These are phyloP conservation scores for Zaprionus obscuricornis DNA, from an alignment of 2,888 invertebrate genomes.

Conservation along the genomic window DNA sequence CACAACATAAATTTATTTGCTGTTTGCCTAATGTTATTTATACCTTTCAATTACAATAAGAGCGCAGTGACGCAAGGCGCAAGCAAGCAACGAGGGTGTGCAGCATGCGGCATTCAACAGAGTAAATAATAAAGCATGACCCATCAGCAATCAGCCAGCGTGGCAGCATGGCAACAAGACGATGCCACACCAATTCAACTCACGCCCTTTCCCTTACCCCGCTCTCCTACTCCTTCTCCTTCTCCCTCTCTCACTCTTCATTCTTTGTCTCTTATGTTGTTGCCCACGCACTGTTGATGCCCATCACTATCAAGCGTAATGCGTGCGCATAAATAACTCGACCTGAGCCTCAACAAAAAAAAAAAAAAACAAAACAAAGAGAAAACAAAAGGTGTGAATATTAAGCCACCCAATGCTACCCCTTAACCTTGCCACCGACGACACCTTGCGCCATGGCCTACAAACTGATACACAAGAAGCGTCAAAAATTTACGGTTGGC, in stretches of 20 bases:
- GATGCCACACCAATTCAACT: slow-evolving; percentile 31
- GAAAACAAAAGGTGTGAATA: slow-evolving; percentile 71
- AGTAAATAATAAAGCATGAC: slow-evolving; percentile 75
- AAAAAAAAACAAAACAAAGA: neutral
- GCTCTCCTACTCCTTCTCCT: neutral
- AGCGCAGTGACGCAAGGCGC: slow-evolving; percentile 26
- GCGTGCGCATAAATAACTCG: slow-evolving; percentile 73
- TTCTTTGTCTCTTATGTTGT: no score
- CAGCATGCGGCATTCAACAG: slow-evolving; percentile 36
- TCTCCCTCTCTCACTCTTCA: neutral
- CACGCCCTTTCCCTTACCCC: neutral
- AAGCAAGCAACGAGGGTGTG: neutral
- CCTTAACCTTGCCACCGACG: neutral
- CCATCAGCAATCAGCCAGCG: slow-evolving; percentile 74
- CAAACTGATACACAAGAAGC: no score
- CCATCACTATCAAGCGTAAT: slow-evolving; percentile 67
- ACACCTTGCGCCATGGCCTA: slow-evolving; percentile 12
- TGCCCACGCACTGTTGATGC: slow-evolving; percentile 29
- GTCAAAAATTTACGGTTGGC: slow-evolving; percentile 72
- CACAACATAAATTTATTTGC: slow-evolving; percentile 73
- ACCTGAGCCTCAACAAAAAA: no score
- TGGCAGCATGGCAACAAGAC: slow-evolving; percentile 28
- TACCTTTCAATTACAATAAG: slow-evolving; percentile 74
- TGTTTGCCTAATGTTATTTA: slow-evolving; percentile 79
- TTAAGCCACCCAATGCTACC: slow-evolving; percentile 48